Evolutionary conservation across 1,140 invertebrate species (phyloP).

Genomic region (Cryptotermes secundus): DNA sequence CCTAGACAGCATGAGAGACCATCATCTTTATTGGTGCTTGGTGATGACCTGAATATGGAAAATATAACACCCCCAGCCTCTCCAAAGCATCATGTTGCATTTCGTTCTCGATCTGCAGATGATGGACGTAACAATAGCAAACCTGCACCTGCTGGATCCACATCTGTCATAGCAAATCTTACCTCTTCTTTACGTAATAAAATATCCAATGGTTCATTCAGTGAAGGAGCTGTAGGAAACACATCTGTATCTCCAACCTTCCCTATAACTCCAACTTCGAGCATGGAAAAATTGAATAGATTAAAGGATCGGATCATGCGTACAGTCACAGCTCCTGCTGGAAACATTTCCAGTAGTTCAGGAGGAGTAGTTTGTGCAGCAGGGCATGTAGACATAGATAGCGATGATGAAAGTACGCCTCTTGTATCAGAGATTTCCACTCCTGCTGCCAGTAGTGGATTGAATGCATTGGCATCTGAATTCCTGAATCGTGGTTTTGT

Average conservation of each 20-base stretch:
- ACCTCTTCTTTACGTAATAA: slow-evolving; percentile 1
- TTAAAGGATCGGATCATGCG: slow-evolving; percentile 50
- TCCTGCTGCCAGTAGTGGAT: slow-evolving; percentile 37
- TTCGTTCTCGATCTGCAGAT: slow-evolving; percentile 45
- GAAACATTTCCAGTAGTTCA: slow-evolving; percentile 47
- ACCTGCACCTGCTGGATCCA: neutral
- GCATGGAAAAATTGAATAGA: slow-evolving; percentile 47
- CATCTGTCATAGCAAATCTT: neutral
- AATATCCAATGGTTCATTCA: slow-evolving; percentile 31
- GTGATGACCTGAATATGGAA: neutral
- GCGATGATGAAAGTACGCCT: slow-evolving; percentile 64
- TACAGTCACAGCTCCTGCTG: slow-evolving; percentile 50
- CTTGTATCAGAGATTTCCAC: slow-evolving; percentile 55
- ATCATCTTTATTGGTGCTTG: slow-evolving; percentile 41
- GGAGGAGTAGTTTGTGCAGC: slow-evolving; percentile 33
- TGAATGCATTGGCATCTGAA: slow-evolving; percentile 18
- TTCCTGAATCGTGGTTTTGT: slow-evolving; percentile 33
- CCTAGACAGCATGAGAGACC: slow-evolving; percentile 35
- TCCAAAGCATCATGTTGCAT: slow-evolving; percentile 40
- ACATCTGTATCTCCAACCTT: slow-evolving; percentile 29
- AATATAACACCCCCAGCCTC: slow-evolving; percentile 43
- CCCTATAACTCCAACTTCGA: slow-evolving; percentile 37
- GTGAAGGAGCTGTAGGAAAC: slow-evolving; percentile 37
- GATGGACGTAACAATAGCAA: slow-evolving; percentile 39
- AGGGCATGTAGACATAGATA: slow-evolving; percentile 42